A percentile compares a stretch with the other conserved stretches of the same genome.
Conservation (phyloP, 2,113 vertebrate genomes). For the Ariopsis seemanni region DNA sequence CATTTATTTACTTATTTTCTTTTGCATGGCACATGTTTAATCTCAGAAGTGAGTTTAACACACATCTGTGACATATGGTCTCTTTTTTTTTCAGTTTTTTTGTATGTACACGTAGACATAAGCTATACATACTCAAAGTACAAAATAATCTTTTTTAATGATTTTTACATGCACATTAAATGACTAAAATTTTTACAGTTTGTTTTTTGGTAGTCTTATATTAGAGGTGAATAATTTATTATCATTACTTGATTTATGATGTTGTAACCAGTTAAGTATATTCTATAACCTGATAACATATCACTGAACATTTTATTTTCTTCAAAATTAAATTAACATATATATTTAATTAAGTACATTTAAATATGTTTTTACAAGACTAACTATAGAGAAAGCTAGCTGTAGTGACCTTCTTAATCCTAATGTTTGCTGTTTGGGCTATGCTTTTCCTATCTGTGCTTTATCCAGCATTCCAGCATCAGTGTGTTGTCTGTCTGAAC, state of each 20-base stretch:
- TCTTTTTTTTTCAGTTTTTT: neutral
- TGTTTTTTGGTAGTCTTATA: neutral
- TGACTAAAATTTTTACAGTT: neutral
- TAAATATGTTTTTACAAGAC: neutral
- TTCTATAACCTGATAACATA: neutral
- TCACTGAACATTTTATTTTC: neutral
- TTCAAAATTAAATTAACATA: neutral
- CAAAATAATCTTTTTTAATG: neutral
- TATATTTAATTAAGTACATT: neutral
- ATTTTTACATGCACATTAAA: neutral
- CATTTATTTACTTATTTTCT: conserved; percentile 1
- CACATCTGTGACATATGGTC: neutral
- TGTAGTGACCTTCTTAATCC: neutral
- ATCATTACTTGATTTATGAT: neutral
- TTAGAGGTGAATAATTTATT: neutral
- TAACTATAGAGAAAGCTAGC: neutral
- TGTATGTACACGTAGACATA: neutral
- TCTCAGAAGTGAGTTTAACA: neutral
- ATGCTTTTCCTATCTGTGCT: neutral
- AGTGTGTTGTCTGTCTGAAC: neutral
- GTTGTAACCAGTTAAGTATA: neutral
- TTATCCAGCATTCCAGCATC: neutral
- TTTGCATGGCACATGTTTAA: neutral
- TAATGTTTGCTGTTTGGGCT: neutral
- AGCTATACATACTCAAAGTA: neutral